These are phyloP conservation scores for Ramphastos sulfuratus DNA, from an alignment of 2,113 vertebrate genomes.

Conservation along the genomic window DNA sequence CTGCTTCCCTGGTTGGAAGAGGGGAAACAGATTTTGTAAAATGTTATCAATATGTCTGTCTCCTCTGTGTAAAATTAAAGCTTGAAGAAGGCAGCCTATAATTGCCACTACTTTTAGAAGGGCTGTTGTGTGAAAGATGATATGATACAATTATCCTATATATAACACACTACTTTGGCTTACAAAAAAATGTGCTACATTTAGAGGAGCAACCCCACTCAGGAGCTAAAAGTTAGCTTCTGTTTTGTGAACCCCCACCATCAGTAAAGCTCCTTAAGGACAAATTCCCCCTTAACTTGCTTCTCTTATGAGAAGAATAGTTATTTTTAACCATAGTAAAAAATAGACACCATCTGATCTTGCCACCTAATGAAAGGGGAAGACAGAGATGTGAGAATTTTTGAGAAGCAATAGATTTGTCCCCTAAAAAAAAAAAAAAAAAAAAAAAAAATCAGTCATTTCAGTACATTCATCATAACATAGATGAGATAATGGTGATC, in stretches of 20 bases:
- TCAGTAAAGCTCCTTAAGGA: neutral
- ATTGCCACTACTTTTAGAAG: neutral
- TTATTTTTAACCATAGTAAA: neutral
- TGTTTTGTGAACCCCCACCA: neutral
- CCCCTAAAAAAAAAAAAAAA: neutral
- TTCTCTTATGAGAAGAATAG: neutral
- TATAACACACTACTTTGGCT: neutral
- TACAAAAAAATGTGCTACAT: neutral
- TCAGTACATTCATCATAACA: neutral
- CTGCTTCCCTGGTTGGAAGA: neutral
- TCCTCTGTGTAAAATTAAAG: neutral
- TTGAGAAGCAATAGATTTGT: neutral
- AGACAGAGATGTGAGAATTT: neutral
- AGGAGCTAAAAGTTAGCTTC: neutral
- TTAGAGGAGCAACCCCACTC: neutral
- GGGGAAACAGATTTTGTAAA: neutral
- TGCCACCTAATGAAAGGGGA: neutral
- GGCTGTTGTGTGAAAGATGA: neutral
- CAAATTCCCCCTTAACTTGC: neutral
- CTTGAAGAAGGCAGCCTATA: neutral
- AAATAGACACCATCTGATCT: neutral
- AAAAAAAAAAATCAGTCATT: neutral
- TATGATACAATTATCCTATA: neutral
- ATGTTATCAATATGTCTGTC: neutral
- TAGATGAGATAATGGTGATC: neutral